Percentiles rank a stretch among this genome's conserved stretches.
Conservation (phyloP, 2,113 vertebrate species). For the Pipra filicauda region DNA sequence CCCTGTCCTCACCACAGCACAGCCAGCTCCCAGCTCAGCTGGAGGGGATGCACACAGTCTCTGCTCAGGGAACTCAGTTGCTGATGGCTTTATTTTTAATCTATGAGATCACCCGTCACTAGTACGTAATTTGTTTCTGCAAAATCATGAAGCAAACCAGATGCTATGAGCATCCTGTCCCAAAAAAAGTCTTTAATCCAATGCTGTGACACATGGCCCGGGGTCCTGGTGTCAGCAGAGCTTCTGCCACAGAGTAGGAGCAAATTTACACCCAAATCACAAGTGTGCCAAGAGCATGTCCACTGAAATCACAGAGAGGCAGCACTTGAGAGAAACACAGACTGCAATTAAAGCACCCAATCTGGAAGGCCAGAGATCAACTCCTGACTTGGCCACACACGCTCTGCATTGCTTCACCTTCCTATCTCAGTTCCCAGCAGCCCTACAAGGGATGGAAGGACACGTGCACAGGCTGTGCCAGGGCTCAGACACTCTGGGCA, state of each 20-base stretch:
- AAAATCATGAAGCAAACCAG: slow-evolving; percentile 30
- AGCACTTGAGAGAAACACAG: background rate
- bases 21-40: background rate
- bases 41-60: background rate
- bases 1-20: background rate
- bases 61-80: background rate
- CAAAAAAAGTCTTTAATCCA: background rate
- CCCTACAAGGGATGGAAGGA: background rate
- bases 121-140: background rate
- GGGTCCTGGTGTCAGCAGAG: background rate
- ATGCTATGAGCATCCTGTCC: background rate
- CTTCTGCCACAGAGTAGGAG: background rate
- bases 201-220: background rate
- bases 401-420: background rate
- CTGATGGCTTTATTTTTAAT: slow-evolving; percentile 12
- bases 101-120: background rate
- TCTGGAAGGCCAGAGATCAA: background rate
- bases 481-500: background rate
- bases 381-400: background rate
- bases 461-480: background rate
- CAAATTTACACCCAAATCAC: background rate
- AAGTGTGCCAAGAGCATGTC: background rate
- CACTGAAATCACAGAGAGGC: background rate
- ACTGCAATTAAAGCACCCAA: background rate
- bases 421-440: background rate